Percentiles rank a stretch among this genome's conserved stretches.
These are phyloP conservation scores for Harpegnathos saltator DNA, from an alignment of 1,140 invertebrate species.

Conservation along the genomic window DNA sequence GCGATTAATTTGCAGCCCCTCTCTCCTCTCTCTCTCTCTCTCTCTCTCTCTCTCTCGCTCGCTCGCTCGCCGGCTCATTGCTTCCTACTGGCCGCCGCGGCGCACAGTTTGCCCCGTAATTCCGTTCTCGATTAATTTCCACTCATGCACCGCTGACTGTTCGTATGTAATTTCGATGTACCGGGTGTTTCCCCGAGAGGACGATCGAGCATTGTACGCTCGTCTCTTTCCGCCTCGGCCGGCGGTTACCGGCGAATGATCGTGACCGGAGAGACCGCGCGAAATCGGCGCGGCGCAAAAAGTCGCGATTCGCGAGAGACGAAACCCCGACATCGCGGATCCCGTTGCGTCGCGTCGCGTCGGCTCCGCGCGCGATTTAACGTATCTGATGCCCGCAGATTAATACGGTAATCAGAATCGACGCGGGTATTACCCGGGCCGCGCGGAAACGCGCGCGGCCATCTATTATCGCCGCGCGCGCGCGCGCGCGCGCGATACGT, in stretches of 20 bases:
- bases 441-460: not conserved
- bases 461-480: slow-evolving; percentile 23
- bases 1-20: slow-evolving; percentile 52
- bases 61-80: no score
- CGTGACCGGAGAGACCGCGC: no score
- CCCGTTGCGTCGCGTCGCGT: not conserved
- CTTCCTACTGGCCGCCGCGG: slow-evolving; percentile 10
- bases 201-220: not conserved
- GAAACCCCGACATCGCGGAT: slow-evolving; percentile 70
- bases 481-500: not conserved
- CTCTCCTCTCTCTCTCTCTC: not conserved
- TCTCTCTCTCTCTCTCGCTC: no score
- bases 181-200: slow-evolving; percentile 22
- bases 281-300: no score
- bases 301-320: no score
- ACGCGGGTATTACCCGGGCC: not conserved
- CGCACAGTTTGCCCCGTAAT: slow-evolving; percentile 30
- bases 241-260: no score
- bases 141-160: slow-evolving; percentile 35
- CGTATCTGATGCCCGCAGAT: slow-evolving; percentile 12
- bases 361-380: no score
- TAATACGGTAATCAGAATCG: slow-evolving; percentile 22
- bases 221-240: not conserved
- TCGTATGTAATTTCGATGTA: slow-evolving; percentile 33
- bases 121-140: slow-evolving; percentile 32